Conservation (phyloP, 2,888 invertebrate genomes). For the Metallyticus violacea region DNA sequence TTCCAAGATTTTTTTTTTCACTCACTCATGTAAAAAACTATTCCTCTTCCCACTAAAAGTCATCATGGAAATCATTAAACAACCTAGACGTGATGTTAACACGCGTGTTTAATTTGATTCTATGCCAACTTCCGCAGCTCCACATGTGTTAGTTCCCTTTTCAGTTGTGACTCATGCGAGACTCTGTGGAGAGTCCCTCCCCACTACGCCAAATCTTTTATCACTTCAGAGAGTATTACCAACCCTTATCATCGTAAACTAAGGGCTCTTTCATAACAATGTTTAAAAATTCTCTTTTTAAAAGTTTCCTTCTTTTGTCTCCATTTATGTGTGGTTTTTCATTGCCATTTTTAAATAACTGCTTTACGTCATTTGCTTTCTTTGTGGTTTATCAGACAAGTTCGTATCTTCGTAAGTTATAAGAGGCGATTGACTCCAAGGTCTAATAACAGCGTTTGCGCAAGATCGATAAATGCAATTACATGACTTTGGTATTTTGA, state of each 20-base stretch:
- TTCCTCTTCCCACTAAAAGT: not conserved
- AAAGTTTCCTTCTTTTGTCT: not conserved
- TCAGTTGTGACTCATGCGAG: no score
- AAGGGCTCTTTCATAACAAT: not conserved
- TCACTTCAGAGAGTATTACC: not conserved
- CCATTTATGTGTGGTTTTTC: not conserved
- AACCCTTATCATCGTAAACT: not conserved
- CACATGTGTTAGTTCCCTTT: not conserved
- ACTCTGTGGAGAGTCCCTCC: not conserved
- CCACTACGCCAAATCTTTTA: not conserved
- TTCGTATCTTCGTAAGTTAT: no score
- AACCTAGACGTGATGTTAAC: not conserved
- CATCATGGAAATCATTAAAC: not conserved
- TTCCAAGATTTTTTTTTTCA: not conserved
- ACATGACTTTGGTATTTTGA: no score
- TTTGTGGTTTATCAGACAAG: not conserved
- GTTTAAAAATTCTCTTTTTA: not conserved
- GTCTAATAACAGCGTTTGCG: no score
- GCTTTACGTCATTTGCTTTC: not conserved
- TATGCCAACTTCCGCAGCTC: not conserved
- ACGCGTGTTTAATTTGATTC: not conserved
- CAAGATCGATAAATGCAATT: no score
- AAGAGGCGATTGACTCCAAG: no score
- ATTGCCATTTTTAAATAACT: not conserved
- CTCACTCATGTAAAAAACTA: not conserved